Evolutionary conservation across 2,797 vertebrate genomes (phyloP).

Genomic region (Telmatherina bonti): DNA sequence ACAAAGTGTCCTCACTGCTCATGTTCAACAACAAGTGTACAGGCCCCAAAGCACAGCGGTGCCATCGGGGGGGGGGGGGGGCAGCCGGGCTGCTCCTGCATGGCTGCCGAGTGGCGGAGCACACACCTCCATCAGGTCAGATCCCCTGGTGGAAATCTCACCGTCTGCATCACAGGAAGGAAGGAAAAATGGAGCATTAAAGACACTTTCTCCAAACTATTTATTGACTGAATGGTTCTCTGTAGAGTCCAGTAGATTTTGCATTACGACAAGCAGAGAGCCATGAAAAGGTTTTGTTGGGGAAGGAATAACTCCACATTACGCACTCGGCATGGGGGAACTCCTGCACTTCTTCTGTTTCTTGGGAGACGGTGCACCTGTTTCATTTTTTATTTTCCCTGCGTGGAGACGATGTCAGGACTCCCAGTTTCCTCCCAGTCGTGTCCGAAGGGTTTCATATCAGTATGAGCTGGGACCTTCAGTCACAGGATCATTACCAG

Average conservation of each 20-base stretch:
- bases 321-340: slow-evolving; percentile 68
- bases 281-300: slow-evolving; percentile 70
- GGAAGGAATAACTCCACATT: slow-evolving; percentile 63
- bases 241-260: slow-evolving; percentile 41
- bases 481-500: too few species aligned
- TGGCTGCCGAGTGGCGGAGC: slow-evolving; percentile 55
- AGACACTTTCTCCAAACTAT: slow-evolving; percentile 45
- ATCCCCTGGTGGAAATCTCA: slow-evolving; percentile 42
- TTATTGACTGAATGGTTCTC: slow-evolving; percentile 48
- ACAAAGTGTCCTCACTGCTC: slow-evolving; percentile 58
- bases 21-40: slow-evolving; percentile 72
- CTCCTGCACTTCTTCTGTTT: slow-evolving; percentile 71
- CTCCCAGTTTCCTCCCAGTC: slow-evolving; percentile 47
- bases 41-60: slow-evolving; percentile 78
- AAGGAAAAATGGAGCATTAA: slow-evolving; percentile 19
- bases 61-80: slow-evolving; percentile 58
- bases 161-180: not conserved
- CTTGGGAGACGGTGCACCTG: slow-evolving; percentile 74
- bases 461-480: slow-evolving; percentile 1
- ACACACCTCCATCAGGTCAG: slow-evolving; percentile 64
- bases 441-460: slow-evolving; percentile 32
- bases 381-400: slow-evolving; percentile 50
- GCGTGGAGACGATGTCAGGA: slow-evolving; percentile 38
- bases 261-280: slow-evolving; percentile 56
- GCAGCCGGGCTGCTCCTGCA: slow-evolving; percentile 65